A percentile compares a stretch with the other conserved stretches of the same genome.
Conservation (phyloP, 2,113 vertebrate species). For the Corythaeola cristata region DNA sequence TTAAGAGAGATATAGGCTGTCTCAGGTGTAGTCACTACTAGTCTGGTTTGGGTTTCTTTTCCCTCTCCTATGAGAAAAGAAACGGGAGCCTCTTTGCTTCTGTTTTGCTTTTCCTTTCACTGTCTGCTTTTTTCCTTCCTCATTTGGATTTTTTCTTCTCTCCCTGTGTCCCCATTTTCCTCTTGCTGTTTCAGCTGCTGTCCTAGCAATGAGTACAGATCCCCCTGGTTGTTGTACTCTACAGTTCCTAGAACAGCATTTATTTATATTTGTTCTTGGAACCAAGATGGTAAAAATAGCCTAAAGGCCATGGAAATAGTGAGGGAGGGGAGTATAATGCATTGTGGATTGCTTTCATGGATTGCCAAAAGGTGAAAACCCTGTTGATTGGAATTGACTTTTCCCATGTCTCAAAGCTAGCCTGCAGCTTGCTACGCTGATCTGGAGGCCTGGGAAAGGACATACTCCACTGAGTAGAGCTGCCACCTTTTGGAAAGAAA, state of each 20-base stretch:
- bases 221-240: not conserved
- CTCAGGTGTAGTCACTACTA: not conserved
- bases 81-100: not conserved
- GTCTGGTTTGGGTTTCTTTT: not conserved
- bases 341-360: constrained; percentile 13
- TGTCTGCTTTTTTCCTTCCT: not conserved
- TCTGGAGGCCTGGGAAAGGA: constrained; percentile 53
- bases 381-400: constrained; percentile 18
- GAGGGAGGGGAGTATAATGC: not conserved
- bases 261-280: constrained; percentile 48
- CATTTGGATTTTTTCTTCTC: not conserved
- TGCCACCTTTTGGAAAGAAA: constrained; percentile 7
- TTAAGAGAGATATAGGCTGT: not conserved
- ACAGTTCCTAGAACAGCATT: not conserved
- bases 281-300: constrained; percentile 30
- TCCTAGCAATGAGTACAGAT: not conserved
- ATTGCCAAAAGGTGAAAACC: constrained; percentile 47
- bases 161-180: not conserved
- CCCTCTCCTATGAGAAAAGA: not conserved
- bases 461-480: not conserved
- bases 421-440: not conserved
- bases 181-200: constrained; percentile 36
- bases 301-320: constrained; percentile 17
- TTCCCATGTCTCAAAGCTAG: constrained; percentile 43
- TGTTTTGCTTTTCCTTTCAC: not conserved